Evolutionary conservation across 1,140 invertebrate genomes (phyloP).

Genomic region (Sitodiplosis mosellana): DNA sequence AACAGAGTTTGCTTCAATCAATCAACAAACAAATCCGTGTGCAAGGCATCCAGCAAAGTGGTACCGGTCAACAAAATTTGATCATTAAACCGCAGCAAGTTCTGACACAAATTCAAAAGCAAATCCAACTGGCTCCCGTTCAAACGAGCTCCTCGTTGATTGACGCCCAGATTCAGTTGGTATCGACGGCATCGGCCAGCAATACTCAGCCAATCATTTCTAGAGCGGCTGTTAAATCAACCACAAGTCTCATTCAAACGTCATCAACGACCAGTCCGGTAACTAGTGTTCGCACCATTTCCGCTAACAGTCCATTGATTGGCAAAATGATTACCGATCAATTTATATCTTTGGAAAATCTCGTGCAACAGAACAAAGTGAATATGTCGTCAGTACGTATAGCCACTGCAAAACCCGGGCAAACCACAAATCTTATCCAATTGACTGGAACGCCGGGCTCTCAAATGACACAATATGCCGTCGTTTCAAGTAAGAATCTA

Average conservation of each 20-base stretch:
- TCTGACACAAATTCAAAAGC: slow-evolving; percentile 16
- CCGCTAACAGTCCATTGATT: slow-evolving; percentile 23
- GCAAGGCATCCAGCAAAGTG: slow-evolving; percentile 19
- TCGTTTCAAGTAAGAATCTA: slow-evolving; percentile 14
- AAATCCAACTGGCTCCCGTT: slow-evolving; percentile 8
- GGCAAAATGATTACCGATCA: slow-evolving; percentile 41
- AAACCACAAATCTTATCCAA: slow-evolving; percentile 24
- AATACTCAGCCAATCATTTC: background rate
- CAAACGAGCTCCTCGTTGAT: too few relatives aligned
- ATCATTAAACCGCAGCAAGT: slow-evolving; percentile 9
- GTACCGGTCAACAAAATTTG: slow-evolving; percentile 15
- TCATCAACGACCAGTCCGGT: background rate
- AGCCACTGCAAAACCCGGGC: slow-evolving; percentile 23
- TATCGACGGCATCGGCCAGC: background rate
- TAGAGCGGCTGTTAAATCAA: background rate
- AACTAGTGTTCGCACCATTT: slow-evolving; percentile 9
- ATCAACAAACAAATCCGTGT: slow-evolving; percentile 11
- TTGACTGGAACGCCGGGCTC: slow-evolving; percentile 14
- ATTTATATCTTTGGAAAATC: slow-evolving; percentile 45
- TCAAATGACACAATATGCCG: slow-evolving; percentile 25
- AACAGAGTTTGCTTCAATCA: slow-evolving; percentile 26
- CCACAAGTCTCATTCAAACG: background rate
- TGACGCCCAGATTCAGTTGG: slow-evolving; percentile 2
- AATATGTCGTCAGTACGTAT: slow-evolving; percentile 24
- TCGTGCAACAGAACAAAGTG: slow-evolving; percentile 32